Percentiles rank a stretch among this genome's conserved stretches.
Conservation (phyloP, 2,113 vertebrate genomes). For the Rhinolophus sinicus region DNA sequence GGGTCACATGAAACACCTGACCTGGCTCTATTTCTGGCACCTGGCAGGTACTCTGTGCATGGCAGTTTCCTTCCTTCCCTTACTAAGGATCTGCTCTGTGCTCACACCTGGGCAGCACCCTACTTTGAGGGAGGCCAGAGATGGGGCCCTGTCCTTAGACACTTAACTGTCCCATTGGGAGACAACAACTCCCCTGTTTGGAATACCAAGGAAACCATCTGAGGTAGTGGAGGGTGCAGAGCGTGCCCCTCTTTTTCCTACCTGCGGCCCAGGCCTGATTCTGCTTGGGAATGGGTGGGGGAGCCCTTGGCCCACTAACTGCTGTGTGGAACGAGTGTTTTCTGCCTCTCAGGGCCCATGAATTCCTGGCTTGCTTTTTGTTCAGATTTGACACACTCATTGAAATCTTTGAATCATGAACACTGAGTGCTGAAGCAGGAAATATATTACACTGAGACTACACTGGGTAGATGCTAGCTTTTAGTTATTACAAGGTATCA, state of each 20-base stretch:
- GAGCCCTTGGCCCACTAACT: not conserved
- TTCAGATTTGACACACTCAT: not conserved
- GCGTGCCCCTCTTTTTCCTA: fast-evolving
- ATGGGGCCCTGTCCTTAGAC: not conserved
- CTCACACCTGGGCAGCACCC: not conserved
- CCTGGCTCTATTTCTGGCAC: not conserved
- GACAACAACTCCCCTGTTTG: not conserved
- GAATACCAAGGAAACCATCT: not conserved
- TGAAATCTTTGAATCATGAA: not conserved
- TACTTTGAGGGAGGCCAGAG: not conserved
- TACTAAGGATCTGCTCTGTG: not conserved
- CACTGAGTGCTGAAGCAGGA: not conserved
- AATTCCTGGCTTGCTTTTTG: not conserved
- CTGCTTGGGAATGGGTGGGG: not conserved
- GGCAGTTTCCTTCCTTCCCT: not conserved
- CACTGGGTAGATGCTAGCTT: slow-evolving; percentile 74
- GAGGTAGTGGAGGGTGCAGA: not conserved
- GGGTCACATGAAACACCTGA: not conserved
- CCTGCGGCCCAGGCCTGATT: not conserved
- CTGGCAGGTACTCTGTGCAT: not conserved
- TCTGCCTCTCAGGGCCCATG: not conserved
- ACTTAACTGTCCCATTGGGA: not conserved
- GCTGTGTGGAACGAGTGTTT: not conserved
- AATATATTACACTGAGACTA: not conserved
- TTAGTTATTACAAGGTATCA: slow-evolving; percentile 54